These are phyloP conservation scores for Drosophila sp. DNA, from an alignment of 1,140 invertebrate genomes.

Conservation along the genomic window DNA sequence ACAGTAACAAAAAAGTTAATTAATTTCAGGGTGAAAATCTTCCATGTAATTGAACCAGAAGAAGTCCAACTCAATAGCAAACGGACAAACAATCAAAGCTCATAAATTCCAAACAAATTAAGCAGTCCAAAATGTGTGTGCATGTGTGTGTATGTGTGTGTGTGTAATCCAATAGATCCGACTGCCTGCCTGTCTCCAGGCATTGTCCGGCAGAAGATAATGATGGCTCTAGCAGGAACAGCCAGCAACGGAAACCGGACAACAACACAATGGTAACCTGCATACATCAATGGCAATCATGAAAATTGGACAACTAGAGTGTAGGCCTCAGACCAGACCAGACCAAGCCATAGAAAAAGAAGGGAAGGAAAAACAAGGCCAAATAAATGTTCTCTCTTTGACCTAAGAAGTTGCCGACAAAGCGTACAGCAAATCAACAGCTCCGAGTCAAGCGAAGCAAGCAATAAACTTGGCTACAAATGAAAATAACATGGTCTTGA, in stretches of 20 bases:
- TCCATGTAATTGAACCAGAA: slow-evolving; percentile 18
- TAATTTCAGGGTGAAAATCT: slow-evolving; percentile 59
- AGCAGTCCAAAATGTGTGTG: slow-evolving; percentile 39
- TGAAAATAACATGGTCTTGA: slow-evolving; percentile 46
- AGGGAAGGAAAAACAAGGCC: slow-evolving; percentile 20
- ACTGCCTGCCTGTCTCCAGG: slow-evolving; percentile 1
- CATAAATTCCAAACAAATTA: slow-evolving; percentile 73
- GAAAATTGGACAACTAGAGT: slow-evolving; percentile 63
- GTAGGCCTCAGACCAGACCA: slow-evolving; percentile 15
- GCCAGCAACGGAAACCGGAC: slow-evolving; percentile 40
- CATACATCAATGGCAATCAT: slow-evolving; percentile 64
- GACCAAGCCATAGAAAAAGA: slow-evolving; percentile 23
- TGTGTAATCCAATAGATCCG: slow-evolving; percentile 37
- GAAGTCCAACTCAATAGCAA: slow-evolving; percentile 16
- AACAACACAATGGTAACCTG: slow-evolving; percentile 22
- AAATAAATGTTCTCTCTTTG: slow-evolving; percentile 30
- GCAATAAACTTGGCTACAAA: slow-evolving; percentile 63
- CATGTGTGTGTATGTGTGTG: background rate
- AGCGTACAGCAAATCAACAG: slow-evolving; percentile 61
- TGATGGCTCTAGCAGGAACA: slow-evolving; percentile 54
- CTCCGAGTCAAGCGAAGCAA: slow-evolving; percentile 28
- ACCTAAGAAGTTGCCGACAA: slow-evolving; percentile 55
- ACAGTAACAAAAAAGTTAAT: slow-evolving; percentile 51
- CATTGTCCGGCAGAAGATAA: slow-evolving; percentile 53
- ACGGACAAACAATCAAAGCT: slow-evolving; percentile 58